Percentiles rank a stretch among this genome's conserved stretches.
phyloP scores from a whole-genome alignment of 2,888 invertebrate genomes.

The Epirrhoe alternata region DNA sequence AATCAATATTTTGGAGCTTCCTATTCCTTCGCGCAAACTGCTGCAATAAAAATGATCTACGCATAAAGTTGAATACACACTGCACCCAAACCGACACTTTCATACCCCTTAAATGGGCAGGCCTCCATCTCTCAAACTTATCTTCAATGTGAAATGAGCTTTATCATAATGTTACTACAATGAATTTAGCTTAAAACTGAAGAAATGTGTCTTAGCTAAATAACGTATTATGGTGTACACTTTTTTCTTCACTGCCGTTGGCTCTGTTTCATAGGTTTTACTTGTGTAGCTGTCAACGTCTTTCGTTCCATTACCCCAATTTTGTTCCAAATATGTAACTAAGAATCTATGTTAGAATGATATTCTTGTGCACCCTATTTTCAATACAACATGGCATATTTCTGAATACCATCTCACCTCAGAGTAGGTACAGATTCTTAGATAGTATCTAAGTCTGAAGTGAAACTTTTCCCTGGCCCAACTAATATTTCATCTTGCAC shows the following conservation, averaged over 20 bases:
- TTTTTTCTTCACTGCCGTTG: too few relatives aligned
- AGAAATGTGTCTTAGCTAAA: background rate
- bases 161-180: background rate
- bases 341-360: too few relatives aligned
- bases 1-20: constrained; percentile 40
- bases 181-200: background rate
- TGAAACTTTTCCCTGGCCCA: constrained; percentile 6
- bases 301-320: too few relatives aligned
- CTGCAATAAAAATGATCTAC: constrained; percentile 62
- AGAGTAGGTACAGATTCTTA: background rate
- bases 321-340: too few relatives aligned
- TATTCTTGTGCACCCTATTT: background rate
- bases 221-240: background rate
- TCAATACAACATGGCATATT: background rate
- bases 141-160: background rate
- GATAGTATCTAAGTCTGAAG: constrained; percentile 3
- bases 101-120: constrained; percentile 18
- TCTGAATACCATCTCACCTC: background rate
- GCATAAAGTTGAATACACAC: constrained; percentile 49
- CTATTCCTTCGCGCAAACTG: constrained; percentile 39
- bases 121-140: constrained; percentile 4
- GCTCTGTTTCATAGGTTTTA: too few relatives aligned
- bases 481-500: constrained; percentile 10
- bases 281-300: too few relatives aligned
- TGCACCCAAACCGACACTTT: constrained; percentile 36